Percentiles rank a stretch among this genome's conserved stretches.
These are phyloP conservation scores for Mionectes macconnelli DNA, from an alignment of 2,113 vertebrate species.

Conservation along the genomic window DNA sequence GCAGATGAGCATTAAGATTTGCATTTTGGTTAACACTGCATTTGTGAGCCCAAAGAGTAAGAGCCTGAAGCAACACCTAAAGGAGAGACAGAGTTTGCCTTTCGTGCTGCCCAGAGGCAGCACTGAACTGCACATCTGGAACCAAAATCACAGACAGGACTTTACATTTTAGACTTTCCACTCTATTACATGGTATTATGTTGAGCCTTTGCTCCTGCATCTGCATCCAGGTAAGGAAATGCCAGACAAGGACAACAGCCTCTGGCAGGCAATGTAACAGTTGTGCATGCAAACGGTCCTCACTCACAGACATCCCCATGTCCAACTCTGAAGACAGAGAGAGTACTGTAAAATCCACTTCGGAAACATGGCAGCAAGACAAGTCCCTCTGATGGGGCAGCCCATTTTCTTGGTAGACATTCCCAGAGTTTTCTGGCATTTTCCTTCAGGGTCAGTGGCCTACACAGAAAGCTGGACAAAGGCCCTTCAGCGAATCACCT, in stretches of 20 bases:
- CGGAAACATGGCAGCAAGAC: neutral
- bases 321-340: neutral
- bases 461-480: neutral
- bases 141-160: neutral
- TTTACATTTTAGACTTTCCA: neutral
- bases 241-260: neutral
- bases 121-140: neutral
- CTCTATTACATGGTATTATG: rapidly evolving
- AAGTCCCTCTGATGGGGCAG: neutral
- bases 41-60: neutral
- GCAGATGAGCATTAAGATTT: neutral
- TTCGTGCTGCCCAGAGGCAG: neutral
- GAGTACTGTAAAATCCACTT: neutral
- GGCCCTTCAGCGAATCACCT: neutral
- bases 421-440: neutral
- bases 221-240: neutral
- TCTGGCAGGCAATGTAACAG: neutral
- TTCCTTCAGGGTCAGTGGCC: neutral
- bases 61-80: neutral
- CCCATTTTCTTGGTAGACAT: neutral
- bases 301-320: rapidly evolving
- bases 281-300: neutral
- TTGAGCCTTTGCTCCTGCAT: neutral
- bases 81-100: neutral
- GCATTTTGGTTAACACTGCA: neutral